Evolutionary conservation across 2,888 invertebrate species (phyloP), one percentile per base, ranked within the genome.

Genomic region (Campoplex capitator): DNA sequence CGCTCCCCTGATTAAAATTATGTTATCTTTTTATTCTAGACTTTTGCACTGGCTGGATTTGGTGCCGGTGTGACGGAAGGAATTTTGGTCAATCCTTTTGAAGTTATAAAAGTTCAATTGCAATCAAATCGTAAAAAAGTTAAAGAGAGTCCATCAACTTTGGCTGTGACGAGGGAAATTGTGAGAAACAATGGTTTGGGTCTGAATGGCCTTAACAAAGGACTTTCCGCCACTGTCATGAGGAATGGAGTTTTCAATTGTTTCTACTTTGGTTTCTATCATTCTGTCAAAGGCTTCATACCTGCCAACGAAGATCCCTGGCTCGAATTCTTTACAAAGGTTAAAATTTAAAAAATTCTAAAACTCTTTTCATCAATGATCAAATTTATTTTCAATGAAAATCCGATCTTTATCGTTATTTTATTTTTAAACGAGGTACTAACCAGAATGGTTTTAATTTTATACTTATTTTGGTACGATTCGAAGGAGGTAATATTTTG

Each of bases 221-320:
- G 99, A 1, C 94, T 99, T 0, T 97, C 98, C 0, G 97, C 99
- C 0, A 99, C 99, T 1, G 96, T 99, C 92, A 97, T 97, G 9
- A 96, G 99, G 90, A 98, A 99, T 95, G 98, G 98, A 0, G 95
- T 97, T 7, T 99, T 98, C 94, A 99, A 99, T 94, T 97, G 97
- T 96, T 96, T 98, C 74, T 99, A 99, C 94, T 99, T 99, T 93
- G 98, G 99, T 54, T 98, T 99, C 93, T 99, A 99, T 94, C 98
- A 99, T 95, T 98, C 98, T 89, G 97, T 98, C 1, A 98, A 98
- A 95, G 97, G 96, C 74, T 95, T 95, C 89, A 92, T 97, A 79
- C 97, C 97, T 16, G 96, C 96, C 91, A 96, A 95, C 92, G 94
- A 97, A 96, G 97, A 97, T 94, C 96, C 96, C 0, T 92, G 96